Percentiles rank a stretch among this genome's conserved stretches.
These are phyloP conservation scores for Chloroceryle amazona DNA, from an alignment of 2,797 vertebrate species.

Conservation along the genomic window DNA sequence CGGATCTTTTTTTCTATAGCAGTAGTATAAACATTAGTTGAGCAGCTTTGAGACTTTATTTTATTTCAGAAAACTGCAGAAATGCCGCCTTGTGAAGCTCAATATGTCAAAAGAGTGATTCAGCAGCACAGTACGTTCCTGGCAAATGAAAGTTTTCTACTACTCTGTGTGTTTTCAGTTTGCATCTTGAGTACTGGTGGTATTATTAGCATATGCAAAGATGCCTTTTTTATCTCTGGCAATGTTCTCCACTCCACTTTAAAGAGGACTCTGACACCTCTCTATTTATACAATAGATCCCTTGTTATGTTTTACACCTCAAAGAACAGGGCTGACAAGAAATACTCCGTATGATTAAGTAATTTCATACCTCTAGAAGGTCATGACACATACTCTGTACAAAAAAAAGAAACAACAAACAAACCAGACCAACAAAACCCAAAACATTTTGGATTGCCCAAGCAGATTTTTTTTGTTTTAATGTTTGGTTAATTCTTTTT, in stretches of 20 bases:
- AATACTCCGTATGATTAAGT: background rate
- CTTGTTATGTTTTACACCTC: background rate
- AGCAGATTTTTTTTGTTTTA: background rate
- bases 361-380: background rate
- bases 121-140: background rate
- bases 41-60: background rate
- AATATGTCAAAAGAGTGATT: background rate
- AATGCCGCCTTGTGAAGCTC: background rate
- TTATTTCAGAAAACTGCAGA: background rate
- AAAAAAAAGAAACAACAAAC: background rate
- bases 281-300: background rate
- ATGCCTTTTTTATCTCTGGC: background rate
- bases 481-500: background rate
- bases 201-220: background rate
- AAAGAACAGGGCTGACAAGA: slow-evolving; percentile 6
- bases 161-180: background rate
- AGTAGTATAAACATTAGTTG: background rate
- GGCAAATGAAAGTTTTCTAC: background rate
- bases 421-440: background rate
- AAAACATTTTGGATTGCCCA: background rate
- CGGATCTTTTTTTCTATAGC: background rate
- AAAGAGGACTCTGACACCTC: background rate
- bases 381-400: background rate
- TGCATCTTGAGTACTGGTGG: background rate
- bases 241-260: background rate